A percentile compares a stretch with the other conserved stretches of the same genome.
phyloP scores from a whole-genome alignment of 2,888 invertebrate species.

The Dermolepida albohirtum region DNA sequence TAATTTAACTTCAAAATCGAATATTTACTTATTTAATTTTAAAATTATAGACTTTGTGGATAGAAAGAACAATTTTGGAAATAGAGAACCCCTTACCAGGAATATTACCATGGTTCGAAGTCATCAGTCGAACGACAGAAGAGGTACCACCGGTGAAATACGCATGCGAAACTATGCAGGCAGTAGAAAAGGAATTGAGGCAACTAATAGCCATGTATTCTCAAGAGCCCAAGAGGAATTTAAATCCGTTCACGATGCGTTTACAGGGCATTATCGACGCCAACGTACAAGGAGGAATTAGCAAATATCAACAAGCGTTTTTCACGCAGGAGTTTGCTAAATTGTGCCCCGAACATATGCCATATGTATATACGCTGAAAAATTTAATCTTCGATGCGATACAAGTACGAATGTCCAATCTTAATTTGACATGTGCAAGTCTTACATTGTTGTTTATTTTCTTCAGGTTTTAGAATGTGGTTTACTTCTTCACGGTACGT shows the following conservation, averaged over 20 bases:
- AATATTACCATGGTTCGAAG: constrained; percentile 94
- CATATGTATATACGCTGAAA: constrained; percentile 72
- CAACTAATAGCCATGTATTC: constrained; percentile 84
- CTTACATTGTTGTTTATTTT: not conserved
- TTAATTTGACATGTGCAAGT: not conserved
- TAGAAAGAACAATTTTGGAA: constrained; percentile 89
- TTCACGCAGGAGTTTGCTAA: constrained; percentile 82
- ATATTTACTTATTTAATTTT: too few species aligned
- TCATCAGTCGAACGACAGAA: constrained; percentile 78
- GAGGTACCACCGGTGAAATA: constrained; percentile 85
- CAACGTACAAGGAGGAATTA: constrained; percentile 94
- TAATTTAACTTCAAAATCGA: too few species aligned
- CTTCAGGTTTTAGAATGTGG: constrained; percentile 79
- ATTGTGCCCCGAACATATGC: constrained; percentile 70
- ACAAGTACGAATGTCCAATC: constrained; percentile 66
- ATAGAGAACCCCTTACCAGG: constrained; percentile 89
- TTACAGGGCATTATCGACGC: constrained; percentile 93
- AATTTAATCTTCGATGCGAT: constrained; percentile 81
- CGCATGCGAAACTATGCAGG: constrained; percentile 94
- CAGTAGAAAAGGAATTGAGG: constrained; percentile 87
- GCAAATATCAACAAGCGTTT: constrained; percentile 96
- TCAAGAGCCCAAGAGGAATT: constrained; percentile 83
- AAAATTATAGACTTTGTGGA: constrained; percentile 83
- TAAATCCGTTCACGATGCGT: constrained; percentile 93
- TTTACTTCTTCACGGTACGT: constrained; percentile 83